phyloP scores from a whole-genome alignment of 2,888 invertebrate genomes.

The Nymphalis polychloros region DNA sequence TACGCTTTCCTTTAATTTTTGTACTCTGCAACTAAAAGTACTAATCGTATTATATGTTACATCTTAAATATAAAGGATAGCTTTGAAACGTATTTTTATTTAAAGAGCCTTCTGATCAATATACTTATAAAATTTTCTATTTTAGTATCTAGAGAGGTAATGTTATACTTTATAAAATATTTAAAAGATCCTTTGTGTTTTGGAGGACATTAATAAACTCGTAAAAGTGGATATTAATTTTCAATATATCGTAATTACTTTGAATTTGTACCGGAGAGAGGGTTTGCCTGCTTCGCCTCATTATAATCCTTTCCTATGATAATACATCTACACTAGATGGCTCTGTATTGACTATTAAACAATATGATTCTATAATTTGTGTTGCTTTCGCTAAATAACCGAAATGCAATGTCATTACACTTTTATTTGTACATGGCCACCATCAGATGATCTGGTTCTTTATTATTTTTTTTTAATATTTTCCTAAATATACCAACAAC shows the following conservation, averaged over 20 bases:
- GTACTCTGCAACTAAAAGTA: constrained; percentile 43
- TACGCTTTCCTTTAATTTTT: constrained; percentile 33
- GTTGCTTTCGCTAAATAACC: constrained; percentile 57
- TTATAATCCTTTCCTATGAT: constrained; percentile 60
- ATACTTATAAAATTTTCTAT: constrained; percentile 67
- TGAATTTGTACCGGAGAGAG: constrained; percentile 73
- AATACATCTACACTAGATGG: constrained; percentile 68
- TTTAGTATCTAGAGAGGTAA: constrained; percentile 72
- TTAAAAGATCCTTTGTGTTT: constrained; percentile 52
- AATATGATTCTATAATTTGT: constrained; percentile 69
- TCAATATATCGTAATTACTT: constrained; percentile 62
- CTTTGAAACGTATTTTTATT: constrained; percentile 43
- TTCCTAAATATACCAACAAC: constrained; percentile 82
- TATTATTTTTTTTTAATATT: constrained; percentile 69
- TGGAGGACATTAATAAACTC: constrained; percentile 66
- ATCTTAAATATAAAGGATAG: constrained; percentile 41
- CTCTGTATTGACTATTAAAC: constrained; percentile 79
- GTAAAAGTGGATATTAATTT: constrained; percentile 54
- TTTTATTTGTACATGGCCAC: constrained; percentile 85
- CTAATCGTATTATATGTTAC: constrained; percentile 35
- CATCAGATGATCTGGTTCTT: constrained; percentile 86
- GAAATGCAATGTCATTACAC: constrained; percentile 67
- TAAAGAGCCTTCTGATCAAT: constrained; percentile 59
- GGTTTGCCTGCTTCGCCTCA: constrained; percentile 50
- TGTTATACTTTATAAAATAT: constrained; percentile 53